Evolutionary conservation across 2,113 vertebrate genomes (phyloP), one percentile per base, ranked within the genome.

Genomic region (Henicopernis longicauda): DNA sequence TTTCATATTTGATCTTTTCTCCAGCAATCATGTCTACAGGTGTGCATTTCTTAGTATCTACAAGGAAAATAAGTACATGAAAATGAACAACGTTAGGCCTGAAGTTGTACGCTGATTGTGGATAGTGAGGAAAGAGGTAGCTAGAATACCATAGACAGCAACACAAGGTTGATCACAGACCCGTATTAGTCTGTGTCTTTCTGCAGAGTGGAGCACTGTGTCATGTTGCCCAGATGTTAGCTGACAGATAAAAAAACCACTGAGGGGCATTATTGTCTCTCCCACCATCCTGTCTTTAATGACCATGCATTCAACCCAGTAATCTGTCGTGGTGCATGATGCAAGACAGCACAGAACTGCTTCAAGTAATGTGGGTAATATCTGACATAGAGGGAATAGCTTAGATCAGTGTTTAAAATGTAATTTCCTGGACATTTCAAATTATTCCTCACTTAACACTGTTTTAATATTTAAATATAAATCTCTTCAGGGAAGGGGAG

Each of bases 381-480:
- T 65, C 50, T 89, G 81, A 86, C 81, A 70, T 12, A 81, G 31
- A 89, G 23, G 11, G 21, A 94, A 73, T 47, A 84, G 32, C 52
- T 74, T 74, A 72, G n/a, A 92, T 71, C 45, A 42, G 36, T 76
- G 71, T 34, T 96, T 89, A 94, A 97, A 96, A 90, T 82, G 66
- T 87, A 31, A 92, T 94, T 80, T 92, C 66, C 58, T 72, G 90
- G 82, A 55, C 66, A 80, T 82, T 92, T 90, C 55, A 90, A 93
- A 87, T 93, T 88, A 92, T 94, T 90, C 59, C 55, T 86, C 81
- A 89, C 72, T 93, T 96, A 89, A 84, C 55, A 77, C 16, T 89
- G 86, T 89, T 86, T 86, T 91, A 89, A 72, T 94, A 77, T 89
- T 86, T 89, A 84, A 62, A 91, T 66, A 52, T 23, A 52, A 57